Evolutionary conservation across 2,113 vertebrate genomes (phyloP), one percentile per base, ranked within the genome.

Genomic region (Plestiodon gilberti): DNA sequence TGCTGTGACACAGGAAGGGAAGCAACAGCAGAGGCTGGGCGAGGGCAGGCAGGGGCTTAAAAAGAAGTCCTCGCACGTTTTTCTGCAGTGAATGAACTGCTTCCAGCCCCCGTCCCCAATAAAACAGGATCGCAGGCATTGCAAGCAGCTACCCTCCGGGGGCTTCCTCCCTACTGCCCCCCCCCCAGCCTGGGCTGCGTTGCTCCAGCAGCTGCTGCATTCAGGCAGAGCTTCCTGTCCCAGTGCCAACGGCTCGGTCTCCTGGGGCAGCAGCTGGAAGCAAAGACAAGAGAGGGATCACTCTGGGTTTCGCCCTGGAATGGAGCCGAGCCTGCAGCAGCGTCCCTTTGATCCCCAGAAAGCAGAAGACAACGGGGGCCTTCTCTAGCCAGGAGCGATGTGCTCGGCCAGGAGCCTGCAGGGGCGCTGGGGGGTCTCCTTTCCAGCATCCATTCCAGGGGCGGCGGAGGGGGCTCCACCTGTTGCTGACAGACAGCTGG

Each of bases 161-260:
- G 87, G 89, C 89, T 88, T 87, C 79, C 13, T 7, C 86, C 85
- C 73, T 48, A 8, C 43, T 48, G 43, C 71, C 62, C 28, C 65
- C 62, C 28, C 65, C 55, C 91, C 79, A 85, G 1, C 0, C 61
- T 10, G 25, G 91, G 0, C 20, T 43, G 25, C 90, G 23, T 5
- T 13, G 64, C 65, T 87, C 89, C 91, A 92, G 92, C 95, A 95
- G 95, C 95, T 96, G 96, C 95, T 95, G 93, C 90, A 88, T 94
- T 95, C 93, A 95, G 92, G 94, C 82, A 85, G 82, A 0, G 91
- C 91, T 91, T 94, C 90, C 87, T 92, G 93, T 93, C 88, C 88
- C 69, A 0, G 10, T 93, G 93, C 94, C 95, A 95, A 92, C 15
- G 90, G 86, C 75, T 0, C 0, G 88, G 78, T 92, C 90, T 52